Conservation (phyloP, 2,888 invertebrate species). For the Boloria selene region DNA sequence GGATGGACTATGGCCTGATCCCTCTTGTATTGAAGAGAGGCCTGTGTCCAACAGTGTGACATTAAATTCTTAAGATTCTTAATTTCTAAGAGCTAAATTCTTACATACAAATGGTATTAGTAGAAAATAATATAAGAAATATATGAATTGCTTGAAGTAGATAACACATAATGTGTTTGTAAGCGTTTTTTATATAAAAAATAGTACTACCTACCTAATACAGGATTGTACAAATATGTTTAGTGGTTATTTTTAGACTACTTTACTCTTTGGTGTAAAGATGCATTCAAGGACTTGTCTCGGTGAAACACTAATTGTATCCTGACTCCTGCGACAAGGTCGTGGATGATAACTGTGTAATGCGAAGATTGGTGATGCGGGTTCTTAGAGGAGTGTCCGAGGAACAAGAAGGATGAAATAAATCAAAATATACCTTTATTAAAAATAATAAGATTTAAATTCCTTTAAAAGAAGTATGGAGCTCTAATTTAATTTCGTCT, state of each 20-base stretch:
- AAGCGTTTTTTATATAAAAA: too few species aligned
- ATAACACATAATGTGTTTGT: too few species aligned
- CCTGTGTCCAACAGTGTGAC: too few species aligned
- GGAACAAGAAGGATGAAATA: conserved; percentile 25
- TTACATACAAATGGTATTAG: too few species aligned
- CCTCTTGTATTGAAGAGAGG: too few species aligned
- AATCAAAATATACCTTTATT: conserved; percentile 19
- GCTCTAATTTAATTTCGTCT: conserved; percentile 29
- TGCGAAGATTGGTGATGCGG: conserved; percentile 74
- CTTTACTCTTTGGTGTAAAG: conserved; percentile 48
- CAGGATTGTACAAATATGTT: too few species aligned
- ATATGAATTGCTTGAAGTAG: too few species aligned
- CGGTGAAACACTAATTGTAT: conserved; percentile 67
- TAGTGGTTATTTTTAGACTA: conserved; percentile 35
- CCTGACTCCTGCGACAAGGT: conserved; percentile 61
- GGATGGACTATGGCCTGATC: too few species aligned
- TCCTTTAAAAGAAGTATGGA: conserved; percentile 5
- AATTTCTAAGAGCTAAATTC: too few species aligned
- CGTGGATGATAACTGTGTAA: conserved; percentile 64
- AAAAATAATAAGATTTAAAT: conserved; percentile 20
- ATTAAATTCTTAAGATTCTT: too few species aligned
- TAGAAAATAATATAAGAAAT: too few species aligned
- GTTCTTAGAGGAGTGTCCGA: conserved; percentile 39
- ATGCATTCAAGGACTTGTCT: conserved; percentile 54
- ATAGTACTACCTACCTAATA: too few species aligned